Conservation (phyloP, 2,888 invertebrate genomes). For the Pogonocherus hispidulus region DNA sequence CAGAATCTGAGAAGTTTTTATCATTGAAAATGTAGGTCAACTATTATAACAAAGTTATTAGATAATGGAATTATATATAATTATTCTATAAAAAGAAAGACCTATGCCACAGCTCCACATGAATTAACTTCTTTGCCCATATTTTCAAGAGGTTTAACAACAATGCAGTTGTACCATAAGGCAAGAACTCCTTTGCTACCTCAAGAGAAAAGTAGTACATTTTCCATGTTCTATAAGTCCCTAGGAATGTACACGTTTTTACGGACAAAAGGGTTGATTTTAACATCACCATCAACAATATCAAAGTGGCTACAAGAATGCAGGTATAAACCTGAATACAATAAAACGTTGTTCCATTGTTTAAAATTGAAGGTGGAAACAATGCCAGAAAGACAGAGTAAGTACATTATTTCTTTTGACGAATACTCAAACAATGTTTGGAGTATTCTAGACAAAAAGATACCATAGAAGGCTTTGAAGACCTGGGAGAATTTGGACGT, state of each 20-base stretch:
- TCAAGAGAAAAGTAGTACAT: slow-evolving; percentile 53
- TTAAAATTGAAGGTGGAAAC: slow-evolving; percentile 16
- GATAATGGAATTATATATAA: too few species aligned
- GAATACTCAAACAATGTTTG: slow-evolving; percentile 44
- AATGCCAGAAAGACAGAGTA: slow-evolving; percentile 48
- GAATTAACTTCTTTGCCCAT: background rate
- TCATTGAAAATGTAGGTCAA: too few species aligned
- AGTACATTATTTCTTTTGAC: slow-evolving; percentile 47
- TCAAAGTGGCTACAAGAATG: background rate
- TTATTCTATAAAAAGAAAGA: background rate
- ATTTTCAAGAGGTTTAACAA: background rate
- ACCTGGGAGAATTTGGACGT: slow-evolving; percentile 22
- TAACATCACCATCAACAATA: slow-evolving; percentile 45
- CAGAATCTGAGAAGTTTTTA: too few species aligned
- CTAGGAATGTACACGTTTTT: slow-evolving; percentile 53
- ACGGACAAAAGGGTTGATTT: slow-evolving; percentile 29
- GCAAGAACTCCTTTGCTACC: slow-evolving; percentile 46
- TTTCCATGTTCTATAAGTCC: slow-evolving; percentile 56
- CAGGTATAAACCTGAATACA: background rate
- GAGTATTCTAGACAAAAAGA: slow-evolving; percentile 38
- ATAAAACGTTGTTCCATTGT: background rate
- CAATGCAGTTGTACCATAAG: slow-evolving; percentile 47
- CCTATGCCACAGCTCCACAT: background rate
- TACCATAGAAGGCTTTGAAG: slow-evolving; percentile 28
- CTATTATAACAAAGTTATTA: too few species aligned